A percentile compares a stretch with the other conserved stretches of the same genome.
Evolutionary conservation across 1,140 invertebrate species (phyloP).

Genomic region (Leptinotarsa lineolata): DNA sequence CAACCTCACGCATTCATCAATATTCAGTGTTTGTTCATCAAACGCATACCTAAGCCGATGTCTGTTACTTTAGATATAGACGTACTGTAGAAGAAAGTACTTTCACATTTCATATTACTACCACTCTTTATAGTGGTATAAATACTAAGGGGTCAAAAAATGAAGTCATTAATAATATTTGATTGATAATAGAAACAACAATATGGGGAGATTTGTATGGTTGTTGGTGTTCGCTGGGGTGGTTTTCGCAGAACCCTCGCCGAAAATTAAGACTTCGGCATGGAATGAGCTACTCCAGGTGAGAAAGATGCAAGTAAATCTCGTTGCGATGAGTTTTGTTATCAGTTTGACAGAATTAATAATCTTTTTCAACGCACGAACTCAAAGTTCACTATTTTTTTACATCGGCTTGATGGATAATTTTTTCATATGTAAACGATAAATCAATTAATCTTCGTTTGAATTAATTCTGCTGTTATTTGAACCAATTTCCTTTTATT

Average conservation of each 20-base stretch:
- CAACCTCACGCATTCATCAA: neutral
- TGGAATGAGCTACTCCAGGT: constrained; percentile 28
- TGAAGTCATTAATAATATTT: neutral
- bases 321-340: too few relatives aligned
- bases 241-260: constrained; percentile 22
- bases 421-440: neutral
- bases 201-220: constrained; percentile 17
- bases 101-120: neutral
- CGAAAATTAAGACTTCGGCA: constrained; percentile 30
- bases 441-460: neutral
- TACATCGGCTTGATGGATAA: neutral
- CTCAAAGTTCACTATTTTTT: neutral
- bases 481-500: neutral
- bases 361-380: neutral
- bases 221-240: constrained; percentile 22
- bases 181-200: neutral
- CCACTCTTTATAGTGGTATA: constrained; percentile 35
- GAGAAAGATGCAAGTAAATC: constrained; percentile 40
- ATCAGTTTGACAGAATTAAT: neutral
- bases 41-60: neutral
- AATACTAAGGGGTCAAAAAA: constrained; percentile 32
- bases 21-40: neutral
- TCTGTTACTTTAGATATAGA: neutral
- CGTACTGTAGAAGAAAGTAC: neutral
- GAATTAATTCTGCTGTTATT: neutral